phyloP scores from a whole-genome alignment of 2,797 vertebrate species.

The Eulemur coronatus region DNA sequence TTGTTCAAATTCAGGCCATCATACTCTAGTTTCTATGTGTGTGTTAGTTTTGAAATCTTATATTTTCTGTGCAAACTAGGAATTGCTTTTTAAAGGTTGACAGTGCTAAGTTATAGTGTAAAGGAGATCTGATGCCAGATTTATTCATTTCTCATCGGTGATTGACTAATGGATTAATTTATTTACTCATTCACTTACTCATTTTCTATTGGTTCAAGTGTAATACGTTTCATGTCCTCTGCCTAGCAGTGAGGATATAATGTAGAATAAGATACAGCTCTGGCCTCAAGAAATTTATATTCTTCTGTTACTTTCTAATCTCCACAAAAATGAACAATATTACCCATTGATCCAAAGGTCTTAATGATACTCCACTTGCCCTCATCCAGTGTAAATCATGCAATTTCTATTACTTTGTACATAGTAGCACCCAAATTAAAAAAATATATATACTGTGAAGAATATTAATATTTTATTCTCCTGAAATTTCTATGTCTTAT shows the following conservation, averaged over 20 bases:
- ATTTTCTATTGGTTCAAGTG: not conserved
- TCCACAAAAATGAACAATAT: not conserved
- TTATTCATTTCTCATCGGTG: not conserved
- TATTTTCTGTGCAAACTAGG: not conserved
- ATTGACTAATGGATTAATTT: not conserved
- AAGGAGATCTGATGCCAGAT: not conserved
- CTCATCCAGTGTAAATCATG: not conserved
- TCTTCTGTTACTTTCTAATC: not conserved
- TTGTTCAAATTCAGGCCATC: not conserved
- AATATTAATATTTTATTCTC: not conserved
- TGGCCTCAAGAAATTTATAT: not conserved
- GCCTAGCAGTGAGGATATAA: not conserved
- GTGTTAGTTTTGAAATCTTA: not conserved
- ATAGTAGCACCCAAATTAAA: not conserved
- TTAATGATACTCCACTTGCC: not conserved
- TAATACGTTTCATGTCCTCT: not conserved
- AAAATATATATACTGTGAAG: not conserved
- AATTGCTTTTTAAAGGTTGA: not conserved
- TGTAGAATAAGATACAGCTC: not conserved
- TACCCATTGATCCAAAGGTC: not conserved
- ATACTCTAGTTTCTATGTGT: not conserved
- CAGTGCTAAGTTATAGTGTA: not conserved
- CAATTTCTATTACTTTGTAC: not conserved
- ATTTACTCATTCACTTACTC: not conserved
- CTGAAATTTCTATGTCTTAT: not conserved